Percentiles rank a stretch among this genome's conserved stretches.
These are phyloP conservation scores for Nebria ingens DNA, from an alignment of 1,140 invertebrate species.

Conservation along the genomic window DNA sequence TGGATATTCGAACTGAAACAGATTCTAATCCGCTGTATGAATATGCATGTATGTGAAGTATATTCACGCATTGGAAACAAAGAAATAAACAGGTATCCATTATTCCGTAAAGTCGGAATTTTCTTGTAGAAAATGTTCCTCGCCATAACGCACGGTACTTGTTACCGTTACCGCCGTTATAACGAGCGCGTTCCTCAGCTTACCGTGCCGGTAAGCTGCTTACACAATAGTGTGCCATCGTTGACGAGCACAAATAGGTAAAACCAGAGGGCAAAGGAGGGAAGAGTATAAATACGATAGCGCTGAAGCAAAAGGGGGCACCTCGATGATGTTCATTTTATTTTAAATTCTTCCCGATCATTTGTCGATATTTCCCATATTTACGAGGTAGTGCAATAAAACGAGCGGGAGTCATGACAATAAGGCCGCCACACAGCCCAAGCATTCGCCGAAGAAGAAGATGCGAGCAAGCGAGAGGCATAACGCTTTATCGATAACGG, in stretches of 20 bases:
- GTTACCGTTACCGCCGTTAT: not conserved
- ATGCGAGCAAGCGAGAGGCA: no score
- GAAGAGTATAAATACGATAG: not conserved
- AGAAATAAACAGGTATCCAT: no score
- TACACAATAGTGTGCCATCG: not conserved
- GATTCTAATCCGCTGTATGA: no score
- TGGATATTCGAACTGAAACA: no score
- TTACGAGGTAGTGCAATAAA: slow-evolving; percentile 4
- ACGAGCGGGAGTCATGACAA: slow-evolving; percentile 4
- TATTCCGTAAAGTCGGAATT: no score
- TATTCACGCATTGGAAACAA: no score
- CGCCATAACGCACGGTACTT: no score
- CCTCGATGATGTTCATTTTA: not conserved
- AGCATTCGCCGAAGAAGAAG: no score
- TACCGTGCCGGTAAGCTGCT: not conserved
- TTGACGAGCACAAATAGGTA: not conserved
- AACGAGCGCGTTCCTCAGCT: not conserved
- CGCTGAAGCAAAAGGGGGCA: no score
- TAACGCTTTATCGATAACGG: slow-evolving; percentile 5
- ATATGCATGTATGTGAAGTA: no score
- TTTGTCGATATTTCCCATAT: slow-evolving; percentile 6
- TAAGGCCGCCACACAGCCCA: not conserved
- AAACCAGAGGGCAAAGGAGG: not conserved
- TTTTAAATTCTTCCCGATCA: slow-evolving; percentile 9
- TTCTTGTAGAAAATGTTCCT: no score